Base-by-base conservation (phyloP, 1,140 invertebrate species). In the Andrena cerasifolii region DNA sequence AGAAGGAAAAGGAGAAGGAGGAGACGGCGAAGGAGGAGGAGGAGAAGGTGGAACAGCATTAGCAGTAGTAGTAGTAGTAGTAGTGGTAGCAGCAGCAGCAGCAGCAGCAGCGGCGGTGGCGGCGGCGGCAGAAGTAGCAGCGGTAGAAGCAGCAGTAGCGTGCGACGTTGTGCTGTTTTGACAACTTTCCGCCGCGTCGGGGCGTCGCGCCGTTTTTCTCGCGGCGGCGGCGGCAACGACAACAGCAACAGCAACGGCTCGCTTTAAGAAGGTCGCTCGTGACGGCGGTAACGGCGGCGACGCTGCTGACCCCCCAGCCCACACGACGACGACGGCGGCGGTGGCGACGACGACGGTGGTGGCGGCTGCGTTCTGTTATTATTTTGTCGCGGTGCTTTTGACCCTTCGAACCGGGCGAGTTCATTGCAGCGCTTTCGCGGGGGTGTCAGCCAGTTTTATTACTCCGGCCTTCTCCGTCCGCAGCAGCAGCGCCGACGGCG, bases 371-470 rank as follows among this genome's bases (percentile, higher is more conserved):
- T 80, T 84, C 83, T 89, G 88, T 89, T 89, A 87, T 90, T 90
- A 90, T 90, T 90, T 90, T 90, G 90, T 88, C 87, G 85, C 86
- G 90, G 90, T 91, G 90, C 86, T 90, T 91, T 91, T 90, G 89
- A 90, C 89, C 90, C 89, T 88, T 85, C 84, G 80, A 75, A 84
- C 83, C 80, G 90, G 90, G 84, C 89, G 90, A 91, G 90, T 91
- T 91, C 89, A 91, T 89, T 90, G 84, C 85, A 76, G 73, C 78
- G 79, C 66, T 80, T 70, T 80, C 66, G 79, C 79, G 85, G 87
- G 86, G 83, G 86, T 88, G 83, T 80, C 65, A 83, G 81, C 77
- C 81, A 77, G 80, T 79, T 70, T 72, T 75, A 68, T 77, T 62
- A 83, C 82, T 75, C 68, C 63, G 58, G 65, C 21, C 61, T 68